phyloP scores from a whole-genome alignment of 2,113 vertebrate genomes.

The Prinia subflava region DNA sequence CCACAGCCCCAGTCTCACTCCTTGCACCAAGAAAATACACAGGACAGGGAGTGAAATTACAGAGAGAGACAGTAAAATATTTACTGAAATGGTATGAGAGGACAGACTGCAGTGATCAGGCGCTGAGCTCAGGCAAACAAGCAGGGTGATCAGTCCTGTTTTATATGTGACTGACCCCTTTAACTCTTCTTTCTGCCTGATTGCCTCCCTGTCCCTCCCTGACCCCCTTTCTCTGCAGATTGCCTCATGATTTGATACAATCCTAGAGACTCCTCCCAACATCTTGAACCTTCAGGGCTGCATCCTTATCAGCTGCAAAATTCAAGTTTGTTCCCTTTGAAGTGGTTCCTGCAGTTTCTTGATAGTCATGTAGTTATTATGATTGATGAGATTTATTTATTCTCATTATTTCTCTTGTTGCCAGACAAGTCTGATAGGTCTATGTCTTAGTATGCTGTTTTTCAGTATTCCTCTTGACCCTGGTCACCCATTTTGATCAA shows the following conservation, averaged over 20 bases:
- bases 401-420: background rate
- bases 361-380: background rate
- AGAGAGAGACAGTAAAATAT: background rate
- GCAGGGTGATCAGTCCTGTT: rapidly evolving
- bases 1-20: background rate
- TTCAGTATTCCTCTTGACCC: background rate
- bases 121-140: background rate
- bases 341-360: background rate
- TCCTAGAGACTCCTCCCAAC: rapidly evolving
- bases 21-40: background rate
- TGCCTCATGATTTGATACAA: background rate
- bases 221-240: background rate
- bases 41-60: background rate
- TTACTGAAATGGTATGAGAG: background rate
- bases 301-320: background rate
- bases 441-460: rapidly evolving
- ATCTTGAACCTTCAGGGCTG: background rate
- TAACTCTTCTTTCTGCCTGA: background rate
- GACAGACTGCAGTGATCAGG: background rate
- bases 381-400: background rate
- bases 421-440: background rate
- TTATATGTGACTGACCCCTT: background rate
- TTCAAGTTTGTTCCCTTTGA: background rate
- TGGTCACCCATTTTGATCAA: background rate
- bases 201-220: rapidly evolving